phyloP scores from a whole-genome alignment of 2,113 vertebrate species.

The Sminthopsis crassicaudata region DNA sequence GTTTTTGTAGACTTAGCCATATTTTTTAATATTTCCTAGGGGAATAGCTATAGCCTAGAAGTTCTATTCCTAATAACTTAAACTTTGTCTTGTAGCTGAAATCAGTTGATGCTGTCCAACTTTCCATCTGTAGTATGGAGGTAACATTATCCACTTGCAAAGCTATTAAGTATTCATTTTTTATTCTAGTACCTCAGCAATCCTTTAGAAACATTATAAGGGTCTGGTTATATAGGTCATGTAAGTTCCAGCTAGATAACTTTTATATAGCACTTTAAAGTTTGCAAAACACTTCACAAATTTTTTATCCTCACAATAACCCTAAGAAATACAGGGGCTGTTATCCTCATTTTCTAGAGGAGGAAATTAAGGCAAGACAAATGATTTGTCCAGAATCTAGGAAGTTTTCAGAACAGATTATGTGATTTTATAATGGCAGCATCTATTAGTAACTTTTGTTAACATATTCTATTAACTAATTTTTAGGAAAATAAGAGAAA shows the following conservation, averaged over 20 bases:
- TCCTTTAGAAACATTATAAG: conserved; percentile 27
- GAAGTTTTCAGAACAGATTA: not conserved
- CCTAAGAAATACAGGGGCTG: not conserved
- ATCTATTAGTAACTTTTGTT: not conserved
- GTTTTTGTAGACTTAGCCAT: not conserved
- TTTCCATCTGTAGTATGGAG: not conserved
- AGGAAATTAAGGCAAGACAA: not conserved
- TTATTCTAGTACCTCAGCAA: not conserved
- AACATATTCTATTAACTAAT: not conserved
- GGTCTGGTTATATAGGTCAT: not conserved
- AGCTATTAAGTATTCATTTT: not conserved
- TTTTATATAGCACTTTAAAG: conserved; percentile 3
- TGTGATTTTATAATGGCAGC: not conserved
- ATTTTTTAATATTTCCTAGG: not conserved
- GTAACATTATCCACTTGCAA: not conserved
- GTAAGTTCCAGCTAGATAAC: not conserved
- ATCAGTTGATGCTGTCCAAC: not conserved
- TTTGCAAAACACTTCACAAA: not conserved
- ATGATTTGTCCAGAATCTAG: not conserved
- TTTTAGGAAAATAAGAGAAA: not conserved
- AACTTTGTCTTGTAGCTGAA: conserved; percentile 12
- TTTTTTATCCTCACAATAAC: not conserved
- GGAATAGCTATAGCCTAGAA: not conserved
- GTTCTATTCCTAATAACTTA: conserved; percentile 1
- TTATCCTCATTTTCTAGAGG: not conserved